phyloP scores from a whole-genome alignment of 2,113 vertebrate species.

The Camelus bactrianus region DNA sequence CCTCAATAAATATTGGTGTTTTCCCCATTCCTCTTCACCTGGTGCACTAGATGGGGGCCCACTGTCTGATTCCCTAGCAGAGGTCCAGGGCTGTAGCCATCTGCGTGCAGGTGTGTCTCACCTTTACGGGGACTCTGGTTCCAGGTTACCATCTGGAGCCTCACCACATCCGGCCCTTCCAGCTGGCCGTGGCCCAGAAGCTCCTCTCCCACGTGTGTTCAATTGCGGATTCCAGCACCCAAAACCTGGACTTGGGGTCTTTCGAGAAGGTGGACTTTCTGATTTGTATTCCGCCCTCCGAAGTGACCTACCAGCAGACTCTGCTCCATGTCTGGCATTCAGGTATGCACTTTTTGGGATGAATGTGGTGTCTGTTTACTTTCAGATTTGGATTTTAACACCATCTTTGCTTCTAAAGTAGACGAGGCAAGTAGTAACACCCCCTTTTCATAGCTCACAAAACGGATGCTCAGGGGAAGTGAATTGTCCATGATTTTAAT shows the following conservation, averaged over 20 bases:
- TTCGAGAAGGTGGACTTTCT: slow-evolving; percentile 96
- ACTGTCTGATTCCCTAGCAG: not conserved
- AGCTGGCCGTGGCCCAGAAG: slow-evolving; percentile 97
- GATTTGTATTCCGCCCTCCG: slow-evolving; percentile 96
- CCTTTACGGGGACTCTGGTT: slow-evolving; percentile 48
- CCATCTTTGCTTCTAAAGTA: not conserved
- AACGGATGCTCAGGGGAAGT: not conserved
- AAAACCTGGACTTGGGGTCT: slow-evolving; percentile 92
- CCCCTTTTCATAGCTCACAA: not conserved
- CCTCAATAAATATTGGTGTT: fast-evolving
- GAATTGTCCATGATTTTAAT: not conserved
- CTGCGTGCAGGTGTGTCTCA: not conserved
- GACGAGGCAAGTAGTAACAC: fast-evolving
- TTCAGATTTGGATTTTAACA: fast-evolving
- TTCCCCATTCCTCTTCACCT: fast-evolving
- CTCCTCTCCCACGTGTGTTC: slow-evolving; percentile 98
- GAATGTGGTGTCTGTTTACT: fast-evolving
- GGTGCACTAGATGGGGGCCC: fast-evolving
- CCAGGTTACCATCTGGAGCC: slow-evolving; percentile 88
- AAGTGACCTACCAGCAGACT: slow-evolving; percentile 98
- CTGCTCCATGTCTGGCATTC: slow-evolving; percentile 95
- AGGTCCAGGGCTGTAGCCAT: fast-evolving
- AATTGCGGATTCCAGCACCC: slow-evolving; percentile 98
- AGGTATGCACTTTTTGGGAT: slow-evolving; percentile 84
- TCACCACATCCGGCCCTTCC: slow-evolving; percentile 93